Percentiles rank a stretch among this genome's conserved stretches.
Evolutionary conservation across 2,888 invertebrate genomes (phyloP).

Genomic region (Temnothorax rugatulus): DNA sequence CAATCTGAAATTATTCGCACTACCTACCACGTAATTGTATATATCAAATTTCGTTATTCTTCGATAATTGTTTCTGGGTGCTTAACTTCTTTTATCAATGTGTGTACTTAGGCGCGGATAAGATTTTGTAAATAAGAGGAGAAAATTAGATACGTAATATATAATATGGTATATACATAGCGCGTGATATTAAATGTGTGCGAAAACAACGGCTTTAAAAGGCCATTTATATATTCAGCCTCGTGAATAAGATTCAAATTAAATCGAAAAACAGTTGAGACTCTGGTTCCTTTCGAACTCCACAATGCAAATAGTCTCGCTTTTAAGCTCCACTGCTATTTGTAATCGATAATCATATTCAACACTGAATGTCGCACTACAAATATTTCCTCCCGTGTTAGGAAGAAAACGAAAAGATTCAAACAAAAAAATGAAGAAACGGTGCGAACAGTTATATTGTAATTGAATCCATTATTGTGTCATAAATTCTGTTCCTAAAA

Average conservation of each 20-base stretch:
- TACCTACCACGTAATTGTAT: no score
- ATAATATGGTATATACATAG: conserved; percentile 29
- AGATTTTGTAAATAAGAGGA: conserved; percentile 43
- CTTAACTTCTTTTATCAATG: no score
- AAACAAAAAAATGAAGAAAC: background rate
- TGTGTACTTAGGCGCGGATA: conserved; percentile 6
- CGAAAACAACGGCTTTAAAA: background rate
- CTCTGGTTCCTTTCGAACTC: conserved; percentile 25
- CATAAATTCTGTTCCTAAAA: no score
- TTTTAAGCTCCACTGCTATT: conserved; percentile 23
- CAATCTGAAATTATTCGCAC: no score
- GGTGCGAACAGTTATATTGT: background rate
- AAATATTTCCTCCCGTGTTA: background rate
- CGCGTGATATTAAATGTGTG: conserved; percentile 30
- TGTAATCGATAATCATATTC: conserved; percentile 15
- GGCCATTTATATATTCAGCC: conserved; percentile 9
- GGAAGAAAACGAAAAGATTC: background rate
- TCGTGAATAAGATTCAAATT: conserved; percentile 35
- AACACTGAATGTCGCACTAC: background rate
- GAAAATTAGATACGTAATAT: conserved; percentile 30
- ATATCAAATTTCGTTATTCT: no score
- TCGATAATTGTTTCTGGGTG: no score
- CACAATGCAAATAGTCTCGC: conserved; percentile 15
- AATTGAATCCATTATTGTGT: background rate
- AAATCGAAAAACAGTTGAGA: conserved; percentile 31